Percentiles rank a stretch among this genome's conserved stretches.
Conservation (phyloP, 2,113 vertebrate genomes). For the Rhinopomastus cyanomelas region DNA sequence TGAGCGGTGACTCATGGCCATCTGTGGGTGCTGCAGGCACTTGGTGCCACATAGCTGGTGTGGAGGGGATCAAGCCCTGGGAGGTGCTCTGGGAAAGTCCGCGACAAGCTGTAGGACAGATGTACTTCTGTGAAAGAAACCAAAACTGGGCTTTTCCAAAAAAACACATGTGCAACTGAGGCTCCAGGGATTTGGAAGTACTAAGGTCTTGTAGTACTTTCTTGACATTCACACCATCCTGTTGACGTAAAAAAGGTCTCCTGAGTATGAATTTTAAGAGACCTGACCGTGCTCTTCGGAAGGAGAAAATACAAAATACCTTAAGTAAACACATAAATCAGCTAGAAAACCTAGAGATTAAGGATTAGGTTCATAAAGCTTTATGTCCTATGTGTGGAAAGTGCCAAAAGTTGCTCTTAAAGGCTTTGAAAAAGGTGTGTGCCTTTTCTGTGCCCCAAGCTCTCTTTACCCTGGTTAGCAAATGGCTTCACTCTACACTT, state of each 20-base stretch:
- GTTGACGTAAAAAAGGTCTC: conserved; percentile 14
- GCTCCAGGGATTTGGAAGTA: conserved; percentile 1
- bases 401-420: conserved; percentile 43
- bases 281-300: conserved; percentile 35
- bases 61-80: neutral
- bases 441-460: conserved; percentile 38
- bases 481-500: conserved; percentile 64
- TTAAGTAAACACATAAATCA: conserved; percentile 59
- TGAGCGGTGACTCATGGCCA: neutral
- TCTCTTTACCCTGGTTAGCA: conserved; percentile 61
- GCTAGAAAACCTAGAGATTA: conserved; percentile 20
- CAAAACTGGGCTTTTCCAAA: conserved; percentile 4
- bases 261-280: neutral
- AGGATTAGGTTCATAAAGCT: conserved; percentile 36
- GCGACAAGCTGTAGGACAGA: neutral
- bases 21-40: neutral
- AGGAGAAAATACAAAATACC: conserved; percentile 53
- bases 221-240: conserved; percentile 32
- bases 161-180: neutral
- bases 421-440: conserved; percentile 37
- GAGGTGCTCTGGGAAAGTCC: neutral
- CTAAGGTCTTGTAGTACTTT: neutral
- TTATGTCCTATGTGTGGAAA: conserved; percentile 21
- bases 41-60: neutral
- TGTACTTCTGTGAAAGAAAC: neutral